phyloP scores from a whole-genome alignment of 2,113 vertebrate species.

The Pseudolaguvia tuberculata region DNA sequence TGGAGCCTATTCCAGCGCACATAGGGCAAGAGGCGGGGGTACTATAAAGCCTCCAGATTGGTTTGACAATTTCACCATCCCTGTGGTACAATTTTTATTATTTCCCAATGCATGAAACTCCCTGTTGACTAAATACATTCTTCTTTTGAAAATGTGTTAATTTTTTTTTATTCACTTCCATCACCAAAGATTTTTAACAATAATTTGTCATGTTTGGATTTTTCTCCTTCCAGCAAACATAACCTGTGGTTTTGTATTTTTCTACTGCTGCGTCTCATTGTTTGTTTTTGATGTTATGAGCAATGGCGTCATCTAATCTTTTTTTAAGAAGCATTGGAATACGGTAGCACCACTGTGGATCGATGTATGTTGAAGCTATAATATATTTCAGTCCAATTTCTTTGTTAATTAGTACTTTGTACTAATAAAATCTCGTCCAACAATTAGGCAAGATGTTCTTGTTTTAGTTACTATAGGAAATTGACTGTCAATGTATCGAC shows the following conservation, averaged over 20 bases:
- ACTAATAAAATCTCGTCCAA: slow-evolving; percentile 58
- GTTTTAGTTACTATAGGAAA: no score
- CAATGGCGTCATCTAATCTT: slow-evolving; percentile 12
- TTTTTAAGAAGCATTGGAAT: slow-evolving; percentile 35
- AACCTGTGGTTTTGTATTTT: slow-evolving; percentile 65
- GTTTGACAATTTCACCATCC: neutral
- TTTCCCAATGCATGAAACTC: neutral
- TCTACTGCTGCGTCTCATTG: slow-evolving; percentile 58
- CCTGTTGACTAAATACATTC: neutral
- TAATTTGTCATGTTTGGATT: slow-evolving; percentile 33
- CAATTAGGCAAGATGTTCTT: no score
- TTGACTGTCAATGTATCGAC: no score
- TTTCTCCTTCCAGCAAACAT: slow-evolving; percentile 15
- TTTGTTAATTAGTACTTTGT: no score
- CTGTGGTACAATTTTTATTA: neutral
- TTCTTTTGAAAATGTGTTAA: neutral
- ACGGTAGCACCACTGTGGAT: slow-evolving; percentile 58
- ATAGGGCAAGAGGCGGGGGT: no score
- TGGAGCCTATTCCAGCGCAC: no score
- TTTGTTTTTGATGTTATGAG: slow-evolving; percentile 45
- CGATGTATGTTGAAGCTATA: slow-evolving; percentile 47
- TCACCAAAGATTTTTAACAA: slow-evolving; percentile 59
- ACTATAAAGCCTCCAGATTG: neutral
- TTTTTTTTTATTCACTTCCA: no score
- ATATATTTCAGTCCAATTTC: slow-evolving; percentile 42